These are phyloP conservation scores for Pipa parva DNA, from an alignment of 2,113 vertebrate species.

Conservation along the genomic window DNA sequence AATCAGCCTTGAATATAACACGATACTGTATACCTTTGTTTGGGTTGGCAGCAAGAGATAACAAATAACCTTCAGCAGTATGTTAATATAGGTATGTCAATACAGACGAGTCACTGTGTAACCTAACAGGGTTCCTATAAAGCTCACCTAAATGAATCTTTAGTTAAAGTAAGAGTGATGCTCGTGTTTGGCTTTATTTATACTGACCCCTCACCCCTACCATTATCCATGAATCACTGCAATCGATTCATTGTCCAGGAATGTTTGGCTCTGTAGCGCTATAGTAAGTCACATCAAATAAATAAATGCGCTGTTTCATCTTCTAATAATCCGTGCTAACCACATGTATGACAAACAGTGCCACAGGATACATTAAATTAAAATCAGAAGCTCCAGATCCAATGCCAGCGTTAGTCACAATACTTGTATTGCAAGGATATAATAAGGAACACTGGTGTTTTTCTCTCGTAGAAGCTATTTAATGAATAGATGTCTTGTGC, in stretches of 20 bases:
- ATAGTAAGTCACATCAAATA: constrained; percentile 68
- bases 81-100: no score
- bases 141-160: background rate
- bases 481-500: no score
- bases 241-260: constrained; percentile 65
- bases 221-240: constrained; percentile 66
- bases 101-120: no score
- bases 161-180: background rate
- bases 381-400: constrained; percentile 60
- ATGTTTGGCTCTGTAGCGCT: constrained; percentile 70
- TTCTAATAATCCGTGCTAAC: constrained; percentile 60
- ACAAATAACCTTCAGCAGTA: no score
- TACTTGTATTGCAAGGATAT: background rate
- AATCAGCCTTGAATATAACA: no score
- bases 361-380: constrained; percentile 73
- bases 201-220: constrained; percentile 71
- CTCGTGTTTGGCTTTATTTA: constrained; percentile 18
- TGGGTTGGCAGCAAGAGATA: no score
- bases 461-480: no score
- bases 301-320: constrained; percentile 66
- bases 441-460: background rate
- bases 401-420: constrained; percentile 10
- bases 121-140: no score
- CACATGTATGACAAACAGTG: constrained; percentile 68
- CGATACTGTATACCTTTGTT: no score